A percentile compares a stretch with the other conserved stretches of the same genome.
Conservation (phyloP, 2,113 vertebrate genomes). For the Pithys albifrons region DNA sequence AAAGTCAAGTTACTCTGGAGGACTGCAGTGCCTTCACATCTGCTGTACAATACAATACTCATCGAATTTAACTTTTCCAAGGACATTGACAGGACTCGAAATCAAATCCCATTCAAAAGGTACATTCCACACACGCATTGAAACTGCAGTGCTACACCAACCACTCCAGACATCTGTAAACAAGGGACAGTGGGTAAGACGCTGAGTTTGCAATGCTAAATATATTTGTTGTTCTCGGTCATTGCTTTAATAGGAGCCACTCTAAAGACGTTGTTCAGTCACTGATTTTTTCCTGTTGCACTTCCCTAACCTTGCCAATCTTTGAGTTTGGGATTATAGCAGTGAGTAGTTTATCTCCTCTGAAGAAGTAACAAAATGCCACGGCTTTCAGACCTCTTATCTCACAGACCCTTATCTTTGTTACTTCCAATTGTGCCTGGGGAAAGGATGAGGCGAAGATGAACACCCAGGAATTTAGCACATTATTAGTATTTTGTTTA, state of each 20-base stretch:
- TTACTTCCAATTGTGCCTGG: background rate
- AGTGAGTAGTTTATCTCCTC: constrained; percentile 5
- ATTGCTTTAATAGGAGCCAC: background rate
- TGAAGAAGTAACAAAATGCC: constrained; percentile 29
- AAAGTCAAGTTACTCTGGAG: background rate
- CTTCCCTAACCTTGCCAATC: constrained; percentile 38
- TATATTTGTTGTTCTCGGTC: background rate
- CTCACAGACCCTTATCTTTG: constrained; percentile 10
- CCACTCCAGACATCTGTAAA: background rate
- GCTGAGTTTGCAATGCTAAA: constrained; percentile 14
- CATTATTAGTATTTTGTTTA: constrained; percentile 35
- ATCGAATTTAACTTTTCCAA: background rate
- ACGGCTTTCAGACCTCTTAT: constrained; percentile 6
- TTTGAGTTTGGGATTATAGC: constrained; percentile 4
- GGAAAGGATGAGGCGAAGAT: constrained; percentile 19
- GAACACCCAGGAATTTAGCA: constrained; percentile 45
- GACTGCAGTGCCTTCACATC: background rate
- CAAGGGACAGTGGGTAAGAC: background rate
- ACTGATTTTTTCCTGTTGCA: background rate
- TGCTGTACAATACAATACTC: background rate
- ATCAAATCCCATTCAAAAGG: background rate
- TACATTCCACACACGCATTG: background rate
- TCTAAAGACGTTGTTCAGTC: background rate
- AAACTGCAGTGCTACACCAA: background rate
- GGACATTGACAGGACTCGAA: background rate